Conservation (phyloP, 1,140 invertebrate genomes). For the Calephelis virginiensis region DNA sequence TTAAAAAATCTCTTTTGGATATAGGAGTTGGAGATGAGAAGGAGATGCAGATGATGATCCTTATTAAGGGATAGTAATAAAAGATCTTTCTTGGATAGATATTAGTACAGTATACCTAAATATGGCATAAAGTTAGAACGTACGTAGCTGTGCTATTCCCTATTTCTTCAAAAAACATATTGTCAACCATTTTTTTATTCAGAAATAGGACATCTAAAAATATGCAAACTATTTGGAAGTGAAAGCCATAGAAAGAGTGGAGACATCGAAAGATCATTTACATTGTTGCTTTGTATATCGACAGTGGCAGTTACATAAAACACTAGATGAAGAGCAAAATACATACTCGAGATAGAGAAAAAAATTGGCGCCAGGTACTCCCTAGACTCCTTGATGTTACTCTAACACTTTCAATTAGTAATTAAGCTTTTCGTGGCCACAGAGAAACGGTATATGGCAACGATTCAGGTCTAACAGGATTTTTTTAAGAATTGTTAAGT, state of each 20-base stretch:
- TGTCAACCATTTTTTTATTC: no score
- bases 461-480: constrained; percentile 26
- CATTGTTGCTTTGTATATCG: no score
- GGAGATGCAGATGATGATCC: no score
- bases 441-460: no score
- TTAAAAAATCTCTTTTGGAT: no score
- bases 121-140: constrained; percentile 32
- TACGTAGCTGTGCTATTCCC: constrained; percentile 16
- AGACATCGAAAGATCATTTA: no score
- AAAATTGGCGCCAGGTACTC: constrained; percentile 31
- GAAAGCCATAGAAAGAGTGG: not conserved
- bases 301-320: no score
- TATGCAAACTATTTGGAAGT: constrained; percentile 30
- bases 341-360: constrained; percentile 32
- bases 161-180: no score
- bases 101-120: constrained; percentile 32
- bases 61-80: constrained; percentile 32
- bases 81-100: not conserved
- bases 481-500: no score
- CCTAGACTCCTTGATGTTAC: constrained; percentile 16
- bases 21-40: no score
- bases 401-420: no score
- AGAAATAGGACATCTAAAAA: constrained; percentile 24
- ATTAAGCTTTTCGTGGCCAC: no score
- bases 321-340: constrained; percentile 33